Evolutionary conservation across 2,888 invertebrate species (phyloP), one percentile per base, ranked within the genome.

Genomic region (Drosophila kuntzei): DNA sequence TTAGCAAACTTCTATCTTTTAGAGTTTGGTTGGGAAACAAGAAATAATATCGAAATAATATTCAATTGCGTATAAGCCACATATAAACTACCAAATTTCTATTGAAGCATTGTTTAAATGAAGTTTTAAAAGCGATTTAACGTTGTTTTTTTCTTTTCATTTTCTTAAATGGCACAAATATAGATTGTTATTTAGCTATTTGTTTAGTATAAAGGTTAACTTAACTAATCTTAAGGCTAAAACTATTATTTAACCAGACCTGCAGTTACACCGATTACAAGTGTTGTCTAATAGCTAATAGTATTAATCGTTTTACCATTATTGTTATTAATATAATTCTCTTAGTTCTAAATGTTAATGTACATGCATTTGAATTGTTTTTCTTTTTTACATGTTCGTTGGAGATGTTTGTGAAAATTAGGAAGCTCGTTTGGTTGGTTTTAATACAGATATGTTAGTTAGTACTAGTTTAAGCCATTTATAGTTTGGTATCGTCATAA

Each of bases 401-500:
- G 37, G 41, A 41, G n/a, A 37, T 58, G 37, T 59, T 59, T 39
- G 46, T 71, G 34, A 46, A 49, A 14, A 41, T 46, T 64, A 46
- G 76, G 80, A 76, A 79, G 79, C 76, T 70, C 76, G 25, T 22
- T 55, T 67, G 34, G 14, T 29, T 41, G 20, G 4, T 51, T 58
- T 34, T 22, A 64, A 57, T 75, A 78, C 74, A 75, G 75, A 75
- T 75, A 80, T 86, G 78, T 83, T 41, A 50, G 14, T 41, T 25
- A 43, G 34, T 62, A 18, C 41, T 63, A 63, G 11, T 20, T 11
- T 55, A 14, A 16, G 20, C 20, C 27, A 29, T 80, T 89, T 90
- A 92, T 80, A 92, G 89, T 76, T 90, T 90, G 29, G 92, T 92
- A 77, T 92, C 92, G 74, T 91, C 90, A 61, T 90, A 80, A 44